A percentile compares a stretch with the other conserved stretches of the same genome.
Conservation (phyloP, 2,888 invertebrate genomes). For the Macrosoma leucophasiata region DNA sequence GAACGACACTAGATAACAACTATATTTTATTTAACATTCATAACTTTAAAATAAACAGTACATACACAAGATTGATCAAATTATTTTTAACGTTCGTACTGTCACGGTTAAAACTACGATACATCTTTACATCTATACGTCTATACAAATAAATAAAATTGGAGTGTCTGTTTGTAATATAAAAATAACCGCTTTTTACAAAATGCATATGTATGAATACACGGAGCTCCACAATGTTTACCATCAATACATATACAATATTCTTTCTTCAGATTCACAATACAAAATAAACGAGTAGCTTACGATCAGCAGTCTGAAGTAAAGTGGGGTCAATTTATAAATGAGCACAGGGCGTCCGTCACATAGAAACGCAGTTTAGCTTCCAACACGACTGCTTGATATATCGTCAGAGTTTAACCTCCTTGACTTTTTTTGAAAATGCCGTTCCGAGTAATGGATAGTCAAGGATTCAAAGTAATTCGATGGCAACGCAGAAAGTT, state of each 20-base stretch:
- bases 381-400: conserved; percentile 46
- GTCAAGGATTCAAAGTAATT: conserved; percentile 48
- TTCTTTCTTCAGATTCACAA: too few species aligned
- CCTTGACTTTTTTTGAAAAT: conserved; percentile 59
- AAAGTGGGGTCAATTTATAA: conserved; percentile 65
- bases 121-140: conserved; percentile 1
- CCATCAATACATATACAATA: too few species aligned
- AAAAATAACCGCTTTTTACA: too few species aligned
- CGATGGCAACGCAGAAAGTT: conserved; percentile 41
- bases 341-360: conserved; percentile 59
- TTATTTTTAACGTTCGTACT: conserved; percentile 1
- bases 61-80: conserved; percentile 2
- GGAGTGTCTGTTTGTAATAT: too few species aligned
- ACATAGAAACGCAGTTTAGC: conserved; percentile 36
- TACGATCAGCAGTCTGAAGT: conserved; percentile 22
- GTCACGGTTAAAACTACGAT: conserved; percentile 1
- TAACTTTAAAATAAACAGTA: conserved; percentile 1
- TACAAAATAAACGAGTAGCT: conserved; percentile 12
- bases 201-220: conserved; percentile 3
- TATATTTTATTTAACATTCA: too few species aligned
- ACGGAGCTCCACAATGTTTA: conserved; percentile 2
- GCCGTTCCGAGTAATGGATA: conserved; percentile 51
- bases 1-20: too few species aligned
- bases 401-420: conserved; percentile 53
- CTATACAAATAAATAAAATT: too few species aligned